Evolutionary conservation across 2,888 invertebrate species (phyloP), one percentile per base, ranked within the genome.

Genomic region (Atherix ibis): DNA sequence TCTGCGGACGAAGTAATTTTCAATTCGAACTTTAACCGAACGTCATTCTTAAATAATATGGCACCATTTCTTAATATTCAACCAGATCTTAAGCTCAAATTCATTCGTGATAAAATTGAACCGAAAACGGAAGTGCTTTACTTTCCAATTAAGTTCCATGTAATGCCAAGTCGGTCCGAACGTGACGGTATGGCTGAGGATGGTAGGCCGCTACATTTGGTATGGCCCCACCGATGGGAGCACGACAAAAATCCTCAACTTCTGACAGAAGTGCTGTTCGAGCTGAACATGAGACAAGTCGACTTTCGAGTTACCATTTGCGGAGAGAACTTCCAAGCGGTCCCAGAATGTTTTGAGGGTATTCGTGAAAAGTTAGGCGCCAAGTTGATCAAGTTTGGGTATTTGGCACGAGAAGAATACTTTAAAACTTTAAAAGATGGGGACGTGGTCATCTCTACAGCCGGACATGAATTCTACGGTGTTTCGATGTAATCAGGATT

Each of bases 181-280:
- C 6, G 22, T 22, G 14, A 13, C 25, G 10, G 14, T 3, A n/a
- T 14, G 29, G 31, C 36, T 18, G 47, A 42, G 29, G 45, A 48
- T 16, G 43, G 41, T 31, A 49, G 49, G 33, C 47, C 44, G 41
- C 45, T 76, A 28, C 71, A 71, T 47, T 67, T 80, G 36, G 67
- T 78, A 5, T 81, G 80, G 80, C 74, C 79, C 1, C 80, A 81
- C 56, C 62, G 80, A 47, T 81, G 81, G 78, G 80, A 80, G 53
- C 76, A 77, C 53, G 80, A 81, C 50, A 80, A 79, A 57, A 71
- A 73, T 49, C 80, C 80, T 1, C 69, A 73, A 28, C 53, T 66
- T 12, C 68, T 80, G 45, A 73, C 78, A 38, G 54, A 66, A 22
- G 64, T 68, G 2, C 45, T 73, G 4, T 49, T 62, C 37, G 57